Evolutionary conservation across 2,888 invertebrate species (phyloP).

Genomic region (Plemyria rubiginata): DNA sequence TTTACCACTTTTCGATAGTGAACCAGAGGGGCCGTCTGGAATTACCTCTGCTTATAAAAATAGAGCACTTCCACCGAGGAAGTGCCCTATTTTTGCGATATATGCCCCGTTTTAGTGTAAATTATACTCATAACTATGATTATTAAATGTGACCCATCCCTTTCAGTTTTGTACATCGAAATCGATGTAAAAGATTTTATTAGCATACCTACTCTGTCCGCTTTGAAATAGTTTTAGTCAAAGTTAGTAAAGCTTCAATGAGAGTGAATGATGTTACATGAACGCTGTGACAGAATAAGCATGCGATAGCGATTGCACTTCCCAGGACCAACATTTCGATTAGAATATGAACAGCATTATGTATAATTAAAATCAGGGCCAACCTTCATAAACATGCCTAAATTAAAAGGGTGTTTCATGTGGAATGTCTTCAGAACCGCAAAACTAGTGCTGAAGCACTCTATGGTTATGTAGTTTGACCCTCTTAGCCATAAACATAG

Average conservation of each 20-base stretch:
- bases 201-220: constrained; percentile 42
- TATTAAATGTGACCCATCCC: background rate
- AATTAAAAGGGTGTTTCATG: background rate
- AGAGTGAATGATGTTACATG: constrained; percentile 38
- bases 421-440: background rate
- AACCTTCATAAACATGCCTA: background rate
- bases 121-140: too few species aligned
- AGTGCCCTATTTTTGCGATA: background rate
- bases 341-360: constrained; percentile 12
- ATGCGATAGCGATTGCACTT: constrained; percentile 33
- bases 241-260: constrained; percentile 52
- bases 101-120: background rate
- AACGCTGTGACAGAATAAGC: constrained; percentile 45
- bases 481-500: constrained; percentile 8
- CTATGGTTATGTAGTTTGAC: constrained; percentile 8
- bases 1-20: background rate
- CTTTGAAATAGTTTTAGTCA: constrained; percentile 24
- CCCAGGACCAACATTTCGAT: constrained; percentile 20
- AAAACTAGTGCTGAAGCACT: background rate
- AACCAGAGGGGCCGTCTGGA: too few species aligned
- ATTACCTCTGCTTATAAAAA: too few species aligned
- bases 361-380: background rate
- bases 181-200: background rate
- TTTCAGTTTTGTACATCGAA: background rate
- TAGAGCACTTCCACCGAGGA: too few species aligned